A percentile compares a stretch with the other conserved stretches of the same genome.
Conservation (phyloP, 2,113 vertebrate species). For the Otocyon megalotis region DNA sequence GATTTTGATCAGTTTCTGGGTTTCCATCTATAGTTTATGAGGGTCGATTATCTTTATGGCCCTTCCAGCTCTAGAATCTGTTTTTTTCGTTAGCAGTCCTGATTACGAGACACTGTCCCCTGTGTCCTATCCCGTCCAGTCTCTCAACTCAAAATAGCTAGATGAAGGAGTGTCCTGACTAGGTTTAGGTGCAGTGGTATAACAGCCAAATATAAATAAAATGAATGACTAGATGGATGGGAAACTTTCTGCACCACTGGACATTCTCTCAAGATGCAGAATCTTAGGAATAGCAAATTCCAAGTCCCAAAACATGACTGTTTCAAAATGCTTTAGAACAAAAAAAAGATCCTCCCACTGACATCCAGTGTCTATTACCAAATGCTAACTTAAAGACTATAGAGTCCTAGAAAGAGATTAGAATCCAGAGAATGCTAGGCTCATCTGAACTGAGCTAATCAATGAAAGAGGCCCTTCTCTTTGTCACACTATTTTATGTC, state of each 20-base stretch:
- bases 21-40: background rate
- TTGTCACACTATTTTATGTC: background rate
- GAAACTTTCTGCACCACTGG: background rate
- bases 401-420: background rate
- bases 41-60: background rate
- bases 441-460: background rate
- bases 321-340: constrained; percentile 6
- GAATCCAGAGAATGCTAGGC: background rate
- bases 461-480: background rate
- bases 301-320: background rate
- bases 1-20: background rate
- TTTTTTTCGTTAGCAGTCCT: background rate
- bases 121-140: background rate
- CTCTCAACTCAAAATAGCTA: constrained; percentile 29
- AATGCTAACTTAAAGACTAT: background rate
- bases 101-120: background rate
- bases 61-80: background rate
- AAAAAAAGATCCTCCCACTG: background rate
- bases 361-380: background rate
- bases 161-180: background rate
- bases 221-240: background rate
- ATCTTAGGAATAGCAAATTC: background rate
- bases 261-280: constrained; percentile 3
- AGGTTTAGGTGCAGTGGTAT: background rate
- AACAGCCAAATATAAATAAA: background rate